Conservation (phyloP, 2,113 vertebrate genomes). For the Clarias gariepinus region DNA sequence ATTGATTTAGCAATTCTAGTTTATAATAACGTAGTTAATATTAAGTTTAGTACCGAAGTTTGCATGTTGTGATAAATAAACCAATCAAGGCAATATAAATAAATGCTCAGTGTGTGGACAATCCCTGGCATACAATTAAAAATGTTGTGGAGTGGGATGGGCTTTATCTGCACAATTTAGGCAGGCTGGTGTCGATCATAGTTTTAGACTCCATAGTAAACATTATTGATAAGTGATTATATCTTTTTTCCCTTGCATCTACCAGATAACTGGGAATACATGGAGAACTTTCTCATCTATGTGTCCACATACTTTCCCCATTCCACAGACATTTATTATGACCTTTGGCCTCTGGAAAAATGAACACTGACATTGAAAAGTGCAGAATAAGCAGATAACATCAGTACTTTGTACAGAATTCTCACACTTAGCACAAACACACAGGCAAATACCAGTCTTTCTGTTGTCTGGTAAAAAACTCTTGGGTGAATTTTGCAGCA, state of each 20-base stretch:
- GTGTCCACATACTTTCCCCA: not conserved
- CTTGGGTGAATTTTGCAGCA: not conserved
- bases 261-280: not conserved
- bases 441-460: slow-evolving; percentile 9
- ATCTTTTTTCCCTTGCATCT: not conserved
- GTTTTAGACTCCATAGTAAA: not conserved
- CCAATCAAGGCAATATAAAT: not conserved
- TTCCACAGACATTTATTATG: slow-evolving; percentile 49
- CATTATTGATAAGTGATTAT: too few relatives aligned
- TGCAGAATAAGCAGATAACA: slow-evolving; percentile 49
- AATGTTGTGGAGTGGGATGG: not conserved
- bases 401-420: slow-evolving; percentile 34
- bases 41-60: not conserved
- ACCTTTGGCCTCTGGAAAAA: slow-evolving; percentile 26
- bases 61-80: not conserved
- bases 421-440: slow-evolving; percentile 14
- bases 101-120: not conserved
- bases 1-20: not conserved
- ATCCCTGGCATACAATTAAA: not conserved
- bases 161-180: slow-evolving; percentile 18
- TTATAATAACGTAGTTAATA: not conserved
- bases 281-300: not conserved
- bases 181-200: not conserved
- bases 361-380: slow-evolving; percentile 35
- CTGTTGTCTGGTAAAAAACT: not conserved